Percentiles rank a stretch among this genome's conserved stretches.
Conservation (phyloP, 2,888 invertebrate genomes). For the Himalopsyche japonica region DNA sequence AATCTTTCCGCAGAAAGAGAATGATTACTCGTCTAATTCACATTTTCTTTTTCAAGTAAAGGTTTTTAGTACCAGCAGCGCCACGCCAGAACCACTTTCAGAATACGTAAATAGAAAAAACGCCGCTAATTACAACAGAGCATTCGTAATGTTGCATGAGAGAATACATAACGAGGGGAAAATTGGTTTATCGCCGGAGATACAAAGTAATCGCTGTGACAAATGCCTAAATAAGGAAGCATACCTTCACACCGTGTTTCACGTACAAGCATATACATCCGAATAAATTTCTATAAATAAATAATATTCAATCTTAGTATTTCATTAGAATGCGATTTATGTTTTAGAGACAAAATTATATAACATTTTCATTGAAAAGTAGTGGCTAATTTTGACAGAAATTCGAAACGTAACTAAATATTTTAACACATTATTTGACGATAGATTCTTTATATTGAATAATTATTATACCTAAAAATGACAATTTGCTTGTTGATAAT, state of each 20-base stretch:
- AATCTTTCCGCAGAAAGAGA: neutral
- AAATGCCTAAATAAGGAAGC: neutral
- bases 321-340: too few species aligned
- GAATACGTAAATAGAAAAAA: neutral
- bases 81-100: neutral
- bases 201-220: neutral
- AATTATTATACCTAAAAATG: too few species aligned
- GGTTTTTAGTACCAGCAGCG: neutral
- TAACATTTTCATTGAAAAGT: too few species aligned
- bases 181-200: neutral
- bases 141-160: neutral
- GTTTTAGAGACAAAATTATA: too few species aligned
- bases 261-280: too few species aligned
- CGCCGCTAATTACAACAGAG: neutral
- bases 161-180: neutral
- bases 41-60: neutral
- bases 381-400: too few species aligned
- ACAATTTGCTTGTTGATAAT: too few species aligned
- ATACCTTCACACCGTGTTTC: neutral
- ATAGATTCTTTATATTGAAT: too few species aligned
- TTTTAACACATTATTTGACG: too few species aligned
- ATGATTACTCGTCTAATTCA: neutral
- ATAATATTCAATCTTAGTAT: too few species aligned
- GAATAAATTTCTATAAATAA: too few species aligned
- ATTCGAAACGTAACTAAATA: too few species aligned